Percentiles rank a stretch among this genome's conserved stretches.
These are phyloP conservation scores for Timandra comae DNA, from an alignment of 2,888 invertebrate genomes.

Conservation along the genomic window DNA sequence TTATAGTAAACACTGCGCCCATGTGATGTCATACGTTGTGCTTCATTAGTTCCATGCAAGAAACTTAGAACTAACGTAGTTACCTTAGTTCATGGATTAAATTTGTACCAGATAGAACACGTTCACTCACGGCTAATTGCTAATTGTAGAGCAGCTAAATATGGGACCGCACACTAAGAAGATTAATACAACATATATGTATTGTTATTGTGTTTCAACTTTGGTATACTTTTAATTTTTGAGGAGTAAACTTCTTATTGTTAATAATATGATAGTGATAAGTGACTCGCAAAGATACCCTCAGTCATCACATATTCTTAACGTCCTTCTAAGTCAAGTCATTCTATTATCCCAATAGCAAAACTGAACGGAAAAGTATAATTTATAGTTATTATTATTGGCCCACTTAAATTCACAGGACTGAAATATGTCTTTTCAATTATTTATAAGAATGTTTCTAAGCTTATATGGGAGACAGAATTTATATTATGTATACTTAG, in stretches of 20 bases:
- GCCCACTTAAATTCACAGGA: too few relatives aligned
- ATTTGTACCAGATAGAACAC: slow-evolving; percentile 19
- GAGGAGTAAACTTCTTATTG: not conserved
- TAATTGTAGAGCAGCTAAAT: slow-evolving; percentile 20
- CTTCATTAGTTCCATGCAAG: slow-evolving; percentile 21
- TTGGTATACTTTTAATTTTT: not conserved
- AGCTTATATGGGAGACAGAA: not conserved
- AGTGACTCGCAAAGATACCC: too few relatives aligned
- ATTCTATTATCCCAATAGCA: too few relatives aligned
- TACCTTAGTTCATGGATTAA: slow-evolving; percentile 20
- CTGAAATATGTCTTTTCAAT: not conserved
- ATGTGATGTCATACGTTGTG: slow-evolving; percentile 19
- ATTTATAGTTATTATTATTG: too few relatives aligned
- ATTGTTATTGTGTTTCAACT: too few relatives aligned
- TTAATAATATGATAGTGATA: slow-evolving; percentile 38
- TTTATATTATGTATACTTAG: not conserved
- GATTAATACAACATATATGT: slow-evolving; percentile 7
- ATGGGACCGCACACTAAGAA: slow-evolving; percentile 8
- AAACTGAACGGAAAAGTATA: too few relatives aligned
- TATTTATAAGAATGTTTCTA: slow-evolving; percentile 1
- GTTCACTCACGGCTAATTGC: slow-evolving; percentile 14
- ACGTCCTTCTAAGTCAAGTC: too few relatives aligned
- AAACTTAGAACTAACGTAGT: slow-evolving; percentile 20
- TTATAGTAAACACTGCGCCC: too few relatives aligned
- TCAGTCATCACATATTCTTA: too few relatives aligned